These are phyloP conservation scores for Sinotaia quadrata DNA, from an alignment of 2,888 invertebrate species.

Conservation along the genomic window DNA sequence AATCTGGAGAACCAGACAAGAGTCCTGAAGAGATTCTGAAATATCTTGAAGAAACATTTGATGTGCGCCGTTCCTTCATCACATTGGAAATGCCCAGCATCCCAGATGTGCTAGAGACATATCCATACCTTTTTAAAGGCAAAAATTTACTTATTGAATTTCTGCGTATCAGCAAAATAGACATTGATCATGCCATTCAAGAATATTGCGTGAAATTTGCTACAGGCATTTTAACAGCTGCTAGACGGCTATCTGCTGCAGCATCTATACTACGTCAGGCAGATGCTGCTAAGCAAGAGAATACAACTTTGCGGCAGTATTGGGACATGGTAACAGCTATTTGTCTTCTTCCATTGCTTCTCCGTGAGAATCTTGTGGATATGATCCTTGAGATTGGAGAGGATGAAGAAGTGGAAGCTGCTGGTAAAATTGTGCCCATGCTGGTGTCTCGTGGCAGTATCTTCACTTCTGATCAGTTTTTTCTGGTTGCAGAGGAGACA, in stretches of 20 bases:
- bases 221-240: slow-evolving; percentile 56
- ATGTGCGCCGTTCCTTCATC: slow-evolving; percentile 58
- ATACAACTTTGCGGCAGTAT: slow-evolving; percentile 60
- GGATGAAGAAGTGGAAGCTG: slow-evolving; percentile 59
- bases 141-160: slow-evolving; percentile 62
- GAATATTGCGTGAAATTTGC: slow-evolving; percentile 65
- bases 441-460: slow-evolving; percentile 63
- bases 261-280: slow-evolving; percentile 57
- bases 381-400: slow-evolving; percentile 62
- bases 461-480: slow-evolving; percentile 64
- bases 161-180: slow-evolving; percentile 61
- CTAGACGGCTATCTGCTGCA: slow-evolving; percentile 52
- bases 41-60: slow-evolving; percentile 63
- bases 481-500: slow-evolving; percentile 63
- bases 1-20: slow-evolving; percentile 38
- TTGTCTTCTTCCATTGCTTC: slow-evolving; percentile 60
- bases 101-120: slow-evolving; percentile 56
- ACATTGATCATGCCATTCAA: slow-evolving; percentile 63
- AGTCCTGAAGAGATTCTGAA: slow-evolving; percentile 56
- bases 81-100: slow-evolving; percentile 62
- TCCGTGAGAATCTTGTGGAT: slow-evolving; percentile 63
- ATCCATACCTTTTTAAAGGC: slow-evolving; percentile 60
- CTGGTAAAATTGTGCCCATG: slow-evolving; percentile 65
- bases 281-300: slow-evolving; percentile 61
- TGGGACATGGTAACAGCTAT: slow-evolving; percentile 68